These are phyloP conservation scores for Larimichthys crocea DNA, from an alignment of 2,113 vertebrate species.

Conservation along the genomic window DNA sequence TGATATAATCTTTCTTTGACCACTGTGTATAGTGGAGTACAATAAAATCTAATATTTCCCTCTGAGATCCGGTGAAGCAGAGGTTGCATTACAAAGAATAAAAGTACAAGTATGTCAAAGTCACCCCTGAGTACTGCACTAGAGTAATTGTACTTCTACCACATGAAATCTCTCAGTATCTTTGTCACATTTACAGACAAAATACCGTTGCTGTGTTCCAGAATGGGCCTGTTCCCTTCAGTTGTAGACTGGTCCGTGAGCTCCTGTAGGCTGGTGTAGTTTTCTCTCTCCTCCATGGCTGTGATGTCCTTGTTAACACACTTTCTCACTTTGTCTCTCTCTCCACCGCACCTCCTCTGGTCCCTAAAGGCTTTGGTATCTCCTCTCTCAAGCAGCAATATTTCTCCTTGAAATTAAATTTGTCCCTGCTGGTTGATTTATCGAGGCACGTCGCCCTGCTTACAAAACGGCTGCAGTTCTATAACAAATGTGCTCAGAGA, in stretches of 20 bases:
- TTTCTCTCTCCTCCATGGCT: constrained; percentile 65
- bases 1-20: background rate
- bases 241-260: constrained; percentile 40
- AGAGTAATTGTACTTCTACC: background rate
- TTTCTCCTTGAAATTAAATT: constrained; percentile 70
- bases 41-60: background rate
- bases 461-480: constrained; percentile 33
- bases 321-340: constrained; percentile 40
- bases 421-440: constrained; percentile 65
- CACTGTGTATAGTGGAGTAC: background rate
- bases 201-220: constrained; percentile 38
- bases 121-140: background rate
- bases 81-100: background rate
- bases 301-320: constrained; percentile 57
- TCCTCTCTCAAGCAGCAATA: constrained; percentile 51
- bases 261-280: constrained; percentile 71
- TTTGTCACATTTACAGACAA: background rate
- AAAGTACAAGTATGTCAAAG: background rate
- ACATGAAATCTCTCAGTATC: background rate
- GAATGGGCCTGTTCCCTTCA: constrained; percentile 52
- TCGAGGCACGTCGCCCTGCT: constrained; percentile 27
- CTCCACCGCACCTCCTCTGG: constrained; percentile 20
- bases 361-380: constrained; percentile 56
- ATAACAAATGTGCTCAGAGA: constrained; percentile 41
- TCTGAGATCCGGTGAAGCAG: background rate